Evolutionary conservation across 2,797 vertebrate species (phyloP).

Genomic region (Forpus xanthops): DNA sequence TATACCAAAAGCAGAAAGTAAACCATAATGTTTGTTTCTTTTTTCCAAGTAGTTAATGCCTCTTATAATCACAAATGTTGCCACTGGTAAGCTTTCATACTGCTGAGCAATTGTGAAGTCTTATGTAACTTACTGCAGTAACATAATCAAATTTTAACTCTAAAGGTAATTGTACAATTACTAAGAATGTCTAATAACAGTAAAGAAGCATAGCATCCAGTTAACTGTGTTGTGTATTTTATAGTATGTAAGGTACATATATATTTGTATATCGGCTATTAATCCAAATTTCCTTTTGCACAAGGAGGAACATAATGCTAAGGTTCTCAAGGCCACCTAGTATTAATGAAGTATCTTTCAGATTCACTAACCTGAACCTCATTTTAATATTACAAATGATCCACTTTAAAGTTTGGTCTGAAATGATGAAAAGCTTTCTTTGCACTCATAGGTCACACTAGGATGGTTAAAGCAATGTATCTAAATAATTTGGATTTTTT

Average conservation of each 20-base stretch:
- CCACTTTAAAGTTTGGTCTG: neutral
- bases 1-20: neutral
- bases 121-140: neutral
- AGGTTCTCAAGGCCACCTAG: neutral
- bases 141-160: constrained; percentile 9
- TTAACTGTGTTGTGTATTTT: neutral
- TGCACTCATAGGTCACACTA: neutral
- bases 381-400: neutral
- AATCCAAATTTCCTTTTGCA: constrained; percentile 22
- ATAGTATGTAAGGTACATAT: neutral
- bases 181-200: neutral
- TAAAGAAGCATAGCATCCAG: neutral
- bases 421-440: neutral
- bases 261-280: neutral
- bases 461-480: neutral
- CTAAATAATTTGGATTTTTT: neutral
- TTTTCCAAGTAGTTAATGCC: neutral
- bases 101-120: neutral
- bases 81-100: neutral
- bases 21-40: neutral
- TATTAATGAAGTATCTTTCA: neutral
- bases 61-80: neutral
- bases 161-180: neutral
- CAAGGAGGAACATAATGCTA: neutral
- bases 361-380: neutral